Conservation (phyloP, 2,113 vertebrate species). For the Microcebus griseorufus region DNA sequence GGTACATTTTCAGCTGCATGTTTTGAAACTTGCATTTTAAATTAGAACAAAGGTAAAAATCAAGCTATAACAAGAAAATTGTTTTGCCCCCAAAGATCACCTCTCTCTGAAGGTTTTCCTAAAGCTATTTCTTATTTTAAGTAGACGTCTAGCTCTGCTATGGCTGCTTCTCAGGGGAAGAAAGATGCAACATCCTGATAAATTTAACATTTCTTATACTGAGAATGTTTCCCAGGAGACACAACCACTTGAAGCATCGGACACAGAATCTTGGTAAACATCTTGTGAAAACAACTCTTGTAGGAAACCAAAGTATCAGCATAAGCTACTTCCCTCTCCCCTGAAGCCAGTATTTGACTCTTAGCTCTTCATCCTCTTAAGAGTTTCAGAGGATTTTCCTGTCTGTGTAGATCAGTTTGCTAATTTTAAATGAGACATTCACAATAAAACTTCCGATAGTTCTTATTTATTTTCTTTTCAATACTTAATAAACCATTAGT, state of each 20-base stretch:
- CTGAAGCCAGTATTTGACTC: conserved; percentile 27
- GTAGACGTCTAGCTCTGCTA: conserved; percentile 31
- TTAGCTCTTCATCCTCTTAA: not conserved
- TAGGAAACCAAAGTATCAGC: not conserved
- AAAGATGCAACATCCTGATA: conserved; percentile 61
- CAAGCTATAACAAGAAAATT: conserved; percentile 46
- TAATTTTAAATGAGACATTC: conserved; percentile 33
- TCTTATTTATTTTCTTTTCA: not conserved
- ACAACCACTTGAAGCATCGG: not conserved
- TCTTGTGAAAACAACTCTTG: conserved; percentile 36
- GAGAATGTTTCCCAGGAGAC: conserved; percentile 51
- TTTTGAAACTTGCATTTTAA: conserved; percentile 46
- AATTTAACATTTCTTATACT: conserved; percentile 66
- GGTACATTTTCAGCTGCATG: not conserved
- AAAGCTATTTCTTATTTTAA: conserved; percentile 67
- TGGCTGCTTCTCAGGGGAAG: conserved; percentile 38
- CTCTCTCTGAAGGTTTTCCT: conserved; percentile 35
- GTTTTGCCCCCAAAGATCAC: conserved; percentile 54
- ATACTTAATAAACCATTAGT: not conserved
- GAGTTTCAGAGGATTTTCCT: not conserved
- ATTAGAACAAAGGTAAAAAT: conserved; percentile 65
- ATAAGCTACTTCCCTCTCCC: not conserved
- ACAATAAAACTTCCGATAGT: not conserved
- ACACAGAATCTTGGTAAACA: conserved; percentile 49
- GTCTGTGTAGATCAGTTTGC: not conserved